These are phyloP conservation scores for Manis pentadactyla DNA, from an alignment of 2,797 vertebrate species.

Conservation along the genomic window DNA sequence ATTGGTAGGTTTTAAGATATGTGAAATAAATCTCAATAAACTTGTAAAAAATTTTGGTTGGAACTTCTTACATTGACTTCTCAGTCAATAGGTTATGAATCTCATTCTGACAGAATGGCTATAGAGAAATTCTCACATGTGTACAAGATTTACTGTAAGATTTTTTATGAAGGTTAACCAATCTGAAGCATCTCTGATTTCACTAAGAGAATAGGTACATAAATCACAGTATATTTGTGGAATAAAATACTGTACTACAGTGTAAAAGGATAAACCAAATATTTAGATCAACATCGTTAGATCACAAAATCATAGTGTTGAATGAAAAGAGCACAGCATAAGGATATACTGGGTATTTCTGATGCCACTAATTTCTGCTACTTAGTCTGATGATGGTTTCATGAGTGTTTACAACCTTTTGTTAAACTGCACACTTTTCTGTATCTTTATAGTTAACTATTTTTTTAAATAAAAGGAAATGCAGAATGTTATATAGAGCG, in stretches of 20 bases:
- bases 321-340: fast-evolving
- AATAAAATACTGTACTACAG: not conserved
- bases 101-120: not conserved
- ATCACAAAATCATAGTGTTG: not conserved
- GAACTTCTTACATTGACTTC: not conserved
- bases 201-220: not conserved
- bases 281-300: not conserved
- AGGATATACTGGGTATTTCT: not conserved
- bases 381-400: not conserved
- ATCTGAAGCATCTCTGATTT: not conserved
- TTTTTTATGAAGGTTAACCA: not conserved
- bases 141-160: not conserved
- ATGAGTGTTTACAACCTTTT: not conserved
- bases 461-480: not conserved
- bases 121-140: not conserved
- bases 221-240: not conserved
- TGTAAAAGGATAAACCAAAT: not conserved
- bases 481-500: too few species aligned
- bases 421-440: not conserved
- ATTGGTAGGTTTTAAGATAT: not conserved
- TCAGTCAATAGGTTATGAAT: not conserved
- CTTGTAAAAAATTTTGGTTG: not conserved
- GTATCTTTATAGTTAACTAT: not conserved
- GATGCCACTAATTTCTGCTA: not conserved
- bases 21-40: not conserved